phyloP scores from a whole-genome alignment of 2,888 invertebrate genomes.

The Tortricodes alternella region DNA sequence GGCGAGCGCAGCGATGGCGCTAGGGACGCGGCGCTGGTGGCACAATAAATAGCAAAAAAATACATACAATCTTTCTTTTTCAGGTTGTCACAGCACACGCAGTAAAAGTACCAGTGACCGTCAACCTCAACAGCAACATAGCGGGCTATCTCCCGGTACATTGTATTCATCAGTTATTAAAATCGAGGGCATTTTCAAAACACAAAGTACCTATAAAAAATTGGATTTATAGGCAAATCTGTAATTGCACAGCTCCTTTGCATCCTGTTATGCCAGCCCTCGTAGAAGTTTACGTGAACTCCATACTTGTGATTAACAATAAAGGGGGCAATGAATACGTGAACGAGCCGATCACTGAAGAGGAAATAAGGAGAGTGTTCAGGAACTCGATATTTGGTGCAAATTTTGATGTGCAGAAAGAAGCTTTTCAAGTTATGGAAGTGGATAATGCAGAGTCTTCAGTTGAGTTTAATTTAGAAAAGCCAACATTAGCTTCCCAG shows the following conservation, averaged over 20 bases:
- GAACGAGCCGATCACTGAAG: conserved; percentile 95
- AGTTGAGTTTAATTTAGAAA: conserved; percentile 81
- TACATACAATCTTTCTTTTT: conserved; percentile 20
- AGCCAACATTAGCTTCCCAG: conserved; percentile 91
- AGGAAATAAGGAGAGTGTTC: conserved; percentile 93
- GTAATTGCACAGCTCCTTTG: conserved; percentile 93
- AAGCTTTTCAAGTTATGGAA: conserved; percentile 77
- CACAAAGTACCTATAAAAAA: conserved; percentile 97
- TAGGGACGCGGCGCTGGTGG: no score
- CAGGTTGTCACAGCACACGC: conserved; percentile 96
- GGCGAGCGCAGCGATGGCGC: no score
- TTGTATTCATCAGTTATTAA: conserved; percentile 97
- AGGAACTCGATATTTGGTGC: conserved; percentile 89
- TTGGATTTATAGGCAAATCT: conserved; percentile 98
- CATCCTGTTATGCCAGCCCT: conserved; percentile 96
- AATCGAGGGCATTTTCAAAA: conserved; percentile 96
- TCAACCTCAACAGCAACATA: conserved; percentile 92
- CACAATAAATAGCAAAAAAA: no score
- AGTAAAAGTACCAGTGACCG: conserved; percentile 97
- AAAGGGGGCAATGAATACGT: conserved; percentile 89
- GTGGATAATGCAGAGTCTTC: conserved; percentile 79
- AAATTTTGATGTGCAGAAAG: conserved; percentile 85
- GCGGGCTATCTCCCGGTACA: conserved; percentile 97
- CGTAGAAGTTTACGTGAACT: conserved; percentile 97
- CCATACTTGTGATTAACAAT: conserved; percentile 88